phyloP scores from a whole-genome alignment of 2,888 invertebrate genomes.

The Eupithecia inturbata region DNA sequence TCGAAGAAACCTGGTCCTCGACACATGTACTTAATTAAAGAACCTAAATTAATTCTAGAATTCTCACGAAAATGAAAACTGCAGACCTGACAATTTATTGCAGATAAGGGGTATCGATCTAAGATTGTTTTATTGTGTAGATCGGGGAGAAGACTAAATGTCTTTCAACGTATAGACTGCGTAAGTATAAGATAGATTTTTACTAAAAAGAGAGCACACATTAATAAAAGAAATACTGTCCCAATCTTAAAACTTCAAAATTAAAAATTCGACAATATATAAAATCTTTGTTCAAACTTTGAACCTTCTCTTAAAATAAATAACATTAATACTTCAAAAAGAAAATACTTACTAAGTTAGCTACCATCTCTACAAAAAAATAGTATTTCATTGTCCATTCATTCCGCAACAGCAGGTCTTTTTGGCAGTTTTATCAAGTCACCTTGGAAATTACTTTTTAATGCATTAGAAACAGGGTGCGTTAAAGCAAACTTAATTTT shows the following conservation, averaged over 20 bases:
- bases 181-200: neutral
- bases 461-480: constrained; percentile 51
- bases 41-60: neutral
- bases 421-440: constrained; percentile 60
- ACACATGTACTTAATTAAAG: neutral
- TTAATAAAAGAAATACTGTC: neutral
- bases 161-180: too few relatives aligned
- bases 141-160: too few relatives aligned
- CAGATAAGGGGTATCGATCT: neutral
- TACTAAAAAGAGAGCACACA: neutral
- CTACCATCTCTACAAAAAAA: neutral
- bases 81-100: neutral
- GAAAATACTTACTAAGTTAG: neutral
- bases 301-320: neutral
- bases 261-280: too few relatives aligned
- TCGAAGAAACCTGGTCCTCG: neutral
- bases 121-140: neutral
- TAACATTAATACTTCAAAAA: neutral
- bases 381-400: neutral
- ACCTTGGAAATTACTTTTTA: constrained; percentile 57
- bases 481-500: constrained; percentile 73
- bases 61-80: neutral
- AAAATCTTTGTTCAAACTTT: neutral
- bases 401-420: constrained; percentile 18
- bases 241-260: neutral